Evolutionary conservation across 2,888 invertebrate species (phyloP).

Genomic region (Slavum lentiscoides): DNA sequence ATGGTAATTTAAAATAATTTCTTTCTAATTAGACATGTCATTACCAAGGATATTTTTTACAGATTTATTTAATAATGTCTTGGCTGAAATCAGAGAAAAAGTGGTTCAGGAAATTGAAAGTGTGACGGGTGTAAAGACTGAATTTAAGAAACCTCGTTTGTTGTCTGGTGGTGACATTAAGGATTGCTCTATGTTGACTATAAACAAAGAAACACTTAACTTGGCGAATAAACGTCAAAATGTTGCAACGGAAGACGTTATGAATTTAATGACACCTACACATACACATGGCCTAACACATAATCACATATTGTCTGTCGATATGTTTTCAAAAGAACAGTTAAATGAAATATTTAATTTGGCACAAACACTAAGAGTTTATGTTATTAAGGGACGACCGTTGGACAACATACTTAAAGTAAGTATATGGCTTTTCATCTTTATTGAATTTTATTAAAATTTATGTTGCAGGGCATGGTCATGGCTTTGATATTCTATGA

Average conservation of each 20-base stretch:
- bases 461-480: constrained; percentile 74
- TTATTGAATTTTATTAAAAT: constrained; percentile 31
- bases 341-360: constrained; percentile 92
- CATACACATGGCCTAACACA: constrained; percentile 55
- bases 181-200: background rate
- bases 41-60: background rate
- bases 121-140: constrained; percentile 41
- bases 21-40: background rate
- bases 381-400: constrained; percentile 79
- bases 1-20: constrained; percentile 43
- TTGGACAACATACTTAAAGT: constrained; percentile 82
- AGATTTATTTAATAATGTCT: constrained; percentile 54
- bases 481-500: constrained; percentile 98
- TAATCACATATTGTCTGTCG: constrained; percentile 80
- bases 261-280: constrained; percentile 60
- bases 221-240: constrained; percentile 16
- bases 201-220: constrained; percentile 20
- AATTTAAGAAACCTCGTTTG: constrained; percentile 24
- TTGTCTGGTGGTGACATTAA: constrained; percentile 19
- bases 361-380: constrained; percentile 76
- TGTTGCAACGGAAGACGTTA: constrained; percentile 3
- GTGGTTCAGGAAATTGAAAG: constrained; percentile 57
- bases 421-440: constrained; percentile 51
- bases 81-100: constrained; percentile 58
- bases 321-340: constrained; percentile 84